These are phyloP conservation scores for Probosciger aterrimus DNA, from an alignment of 2,113 vertebrate genomes.

Conservation along the genomic window DNA sequence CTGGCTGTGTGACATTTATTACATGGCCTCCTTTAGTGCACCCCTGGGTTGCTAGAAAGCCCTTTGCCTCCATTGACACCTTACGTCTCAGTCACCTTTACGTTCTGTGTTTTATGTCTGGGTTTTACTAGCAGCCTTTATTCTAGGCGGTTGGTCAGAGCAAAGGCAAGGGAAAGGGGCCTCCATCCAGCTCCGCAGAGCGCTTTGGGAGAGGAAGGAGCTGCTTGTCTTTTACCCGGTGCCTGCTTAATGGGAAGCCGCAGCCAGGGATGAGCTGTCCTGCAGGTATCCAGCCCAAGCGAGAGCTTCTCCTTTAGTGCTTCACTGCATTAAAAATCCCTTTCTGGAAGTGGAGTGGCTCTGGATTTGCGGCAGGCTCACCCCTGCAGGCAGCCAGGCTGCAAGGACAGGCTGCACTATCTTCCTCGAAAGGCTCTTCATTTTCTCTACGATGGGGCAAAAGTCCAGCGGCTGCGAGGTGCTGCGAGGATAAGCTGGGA, in stretches of 20 bases:
- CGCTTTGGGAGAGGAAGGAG: not conserved
- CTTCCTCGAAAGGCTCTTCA: not conserved
- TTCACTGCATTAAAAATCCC: not conserved
- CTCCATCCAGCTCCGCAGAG: not conserved
- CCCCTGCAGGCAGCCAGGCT: not conserved
- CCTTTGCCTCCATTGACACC: not conserved
- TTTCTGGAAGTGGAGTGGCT: not conserved
- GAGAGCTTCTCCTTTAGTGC: accelerated
- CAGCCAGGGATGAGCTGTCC: not conserved
- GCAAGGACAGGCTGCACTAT: not conserved
- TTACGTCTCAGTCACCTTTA: not conserved
- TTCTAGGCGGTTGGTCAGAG: not conserved
- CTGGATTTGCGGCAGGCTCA: not conserved
- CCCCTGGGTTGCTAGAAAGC: not conserved
- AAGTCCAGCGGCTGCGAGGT: not conserved
- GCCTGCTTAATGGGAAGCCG: not conserved
- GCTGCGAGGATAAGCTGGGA: not conserved
- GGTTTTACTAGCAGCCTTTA: not conserved
- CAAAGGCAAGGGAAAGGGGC: not conserved
- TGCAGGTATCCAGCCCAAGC: not conserved
- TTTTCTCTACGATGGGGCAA: not conserved
- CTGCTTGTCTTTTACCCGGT: not conserved
- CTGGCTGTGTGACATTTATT: not conserved
- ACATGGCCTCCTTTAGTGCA: not conserved
- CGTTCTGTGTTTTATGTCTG: not conserved